Base-by-base conservation (phyloP, 2,888 invertebrate genomes). In the Plagodis pulveraria region DNA sequence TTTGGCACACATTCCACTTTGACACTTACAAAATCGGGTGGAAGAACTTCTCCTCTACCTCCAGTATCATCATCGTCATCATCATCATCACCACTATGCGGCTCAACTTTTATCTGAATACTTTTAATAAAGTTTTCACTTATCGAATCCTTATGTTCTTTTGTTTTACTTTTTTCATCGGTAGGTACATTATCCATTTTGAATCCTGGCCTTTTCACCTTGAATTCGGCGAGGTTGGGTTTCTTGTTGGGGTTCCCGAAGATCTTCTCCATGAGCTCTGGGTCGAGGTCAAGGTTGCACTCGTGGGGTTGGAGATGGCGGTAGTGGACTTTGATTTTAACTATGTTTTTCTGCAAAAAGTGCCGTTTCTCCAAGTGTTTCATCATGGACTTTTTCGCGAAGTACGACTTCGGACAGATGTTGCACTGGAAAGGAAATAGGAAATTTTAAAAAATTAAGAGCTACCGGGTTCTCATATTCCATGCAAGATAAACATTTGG, bases 351-450 rank as follows among this genome's bases (percentile, higher is more conserved):
- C 22, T 22, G 22, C 22, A 22, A 22, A 22, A 22, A 22, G 70
- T 94, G 94, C 0, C 93, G 85, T 45, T 84, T 83, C 0, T 87
- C 81, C n/a, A 94, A 72, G 69, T 94, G 94, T 35, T 85, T 86
- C 4, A 91, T 68, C 54, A 94, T 85, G 0, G 93, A 87, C 41
- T 89, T 84, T 59, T 88, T 88, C 6, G 87, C 86, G 12, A 91
- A 86, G 66, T 89, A 93, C 0, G 87, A 81, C 72, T 93, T 93
- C 4, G 89, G 82, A 66, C 94, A 94, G 54, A 87, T 76, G 67
- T 90, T 88, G 75, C 94, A 94, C 93, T 93, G 84, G 35, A 87
- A 84, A 48, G 36, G 59, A 52, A 63, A 52, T 10, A 9, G 12
- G 6, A 47, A 50, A 6, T 50, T 33, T n/a, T n/a, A n/a, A 48